Conservation (phyloP, 2,113 vertebrate genomes). For the Cryptotis parvus region DNA sequence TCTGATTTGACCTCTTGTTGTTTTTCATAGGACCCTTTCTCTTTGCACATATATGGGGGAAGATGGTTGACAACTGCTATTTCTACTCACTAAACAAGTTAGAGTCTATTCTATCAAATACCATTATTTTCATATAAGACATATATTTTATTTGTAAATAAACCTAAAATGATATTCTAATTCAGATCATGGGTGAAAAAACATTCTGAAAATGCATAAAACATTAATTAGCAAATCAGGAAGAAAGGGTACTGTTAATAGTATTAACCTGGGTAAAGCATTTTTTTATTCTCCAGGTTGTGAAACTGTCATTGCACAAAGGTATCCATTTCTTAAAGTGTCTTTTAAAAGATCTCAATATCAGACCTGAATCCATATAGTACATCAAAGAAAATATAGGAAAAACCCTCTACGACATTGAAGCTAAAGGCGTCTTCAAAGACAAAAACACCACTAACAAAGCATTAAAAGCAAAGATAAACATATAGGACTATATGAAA, state of each 20-base stretch:
- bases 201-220: constrained; percentile 6
- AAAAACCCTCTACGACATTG: no score
- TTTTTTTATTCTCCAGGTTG: no score
- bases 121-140: not conserved
- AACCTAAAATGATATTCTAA: not conserved
- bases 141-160: not conserved
- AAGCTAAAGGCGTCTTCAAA: no score
- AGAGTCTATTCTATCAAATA: not conserved
- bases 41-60: rapidly evolving
- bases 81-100: not conserved
- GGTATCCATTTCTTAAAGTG: not conserved
- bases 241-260: not conserved
- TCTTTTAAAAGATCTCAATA: not conserved
- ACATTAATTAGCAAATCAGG: not conserved
- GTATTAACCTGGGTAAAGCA: no score
- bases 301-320: no score
- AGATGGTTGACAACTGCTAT: not conserved
- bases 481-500: no score
- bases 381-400: no score
- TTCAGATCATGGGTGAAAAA: not conserved
- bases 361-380: no score
- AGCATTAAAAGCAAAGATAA: no score
- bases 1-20: not conserved
- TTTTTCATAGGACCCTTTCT: not conserved
- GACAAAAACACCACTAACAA: no score